Conservation (phyloP, 2,797 vertebrate species). For the Microhierax caerulescens region DNA sequence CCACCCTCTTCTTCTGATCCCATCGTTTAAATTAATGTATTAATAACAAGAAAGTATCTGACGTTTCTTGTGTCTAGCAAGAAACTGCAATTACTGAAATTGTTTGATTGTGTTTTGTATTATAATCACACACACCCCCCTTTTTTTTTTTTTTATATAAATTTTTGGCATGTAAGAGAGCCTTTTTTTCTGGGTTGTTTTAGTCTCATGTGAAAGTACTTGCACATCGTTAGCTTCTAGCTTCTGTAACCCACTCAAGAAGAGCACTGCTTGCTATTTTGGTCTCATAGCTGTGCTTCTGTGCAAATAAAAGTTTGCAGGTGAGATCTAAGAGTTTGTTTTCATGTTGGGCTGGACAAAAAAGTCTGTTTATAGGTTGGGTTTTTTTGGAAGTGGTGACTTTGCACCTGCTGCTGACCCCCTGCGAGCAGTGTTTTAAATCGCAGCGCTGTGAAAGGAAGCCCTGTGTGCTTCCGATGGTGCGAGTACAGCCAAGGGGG, state of each 20-base stretch:
- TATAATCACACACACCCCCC: not conserved
- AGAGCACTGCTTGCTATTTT: not conserved
- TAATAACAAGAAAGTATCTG: not conserved
- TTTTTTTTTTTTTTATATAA: not conserved
- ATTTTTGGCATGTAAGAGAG: not conserved
- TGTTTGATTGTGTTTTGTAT: not conserved
- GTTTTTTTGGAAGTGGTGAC: not conserved
- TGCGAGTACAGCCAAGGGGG: not conserved
- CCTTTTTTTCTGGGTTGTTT: not conserved
- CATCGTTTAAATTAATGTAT: not conserved
- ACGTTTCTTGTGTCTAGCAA: not conserved
- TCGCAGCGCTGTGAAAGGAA: not conserved
- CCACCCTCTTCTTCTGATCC: not conserved
- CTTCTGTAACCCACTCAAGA: not conserved
- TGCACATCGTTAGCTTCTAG: not conserved
- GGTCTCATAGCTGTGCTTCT: not conserved
- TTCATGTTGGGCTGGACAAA: not conserved
- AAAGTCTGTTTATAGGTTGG: not conserved
- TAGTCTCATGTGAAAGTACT: not conserved
- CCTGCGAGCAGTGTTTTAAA: not conserved
- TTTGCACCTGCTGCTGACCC: slow-evolving; percentile 6
- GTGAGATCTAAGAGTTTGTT: not conserved
- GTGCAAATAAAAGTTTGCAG: not conserved
- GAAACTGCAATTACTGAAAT: not conserved
- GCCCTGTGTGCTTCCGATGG: not conserved